Percentiles rank a stretch among this genome's conserved stretches.
phyloP scores from a whole-genome alignment of 2,113 vertebrate species.

The Montifringilla adamsi region DNA sequence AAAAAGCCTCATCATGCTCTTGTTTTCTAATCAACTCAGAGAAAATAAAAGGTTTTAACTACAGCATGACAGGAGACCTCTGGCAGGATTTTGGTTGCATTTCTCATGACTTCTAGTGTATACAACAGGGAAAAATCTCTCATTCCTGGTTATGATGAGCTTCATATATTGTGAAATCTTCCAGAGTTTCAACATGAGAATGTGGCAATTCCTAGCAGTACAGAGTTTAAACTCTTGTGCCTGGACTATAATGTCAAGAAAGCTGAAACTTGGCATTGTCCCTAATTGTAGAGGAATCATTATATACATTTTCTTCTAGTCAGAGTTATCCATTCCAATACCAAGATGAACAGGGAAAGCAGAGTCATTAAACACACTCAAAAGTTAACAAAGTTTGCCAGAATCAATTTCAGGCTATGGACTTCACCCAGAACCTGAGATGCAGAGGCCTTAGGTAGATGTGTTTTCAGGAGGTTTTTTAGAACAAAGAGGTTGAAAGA shows the following conservation, averaged over 20 bases:
- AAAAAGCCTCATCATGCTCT: neutral
- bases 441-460: neutral
- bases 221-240: neutral
- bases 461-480: neutral
- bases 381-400: neutral
- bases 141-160: neutral
- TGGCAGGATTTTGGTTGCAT: neutral
- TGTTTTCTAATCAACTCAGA: neutral
- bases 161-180: slow-evolving; percentile 29
- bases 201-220: neutral
- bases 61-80: neutral
- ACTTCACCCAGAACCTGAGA: neutral
- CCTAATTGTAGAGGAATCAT: neutral
- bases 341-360: slow-evolving; percentile 23
- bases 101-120: neutral
- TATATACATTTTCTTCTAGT: slow-evolving; percentile 2
- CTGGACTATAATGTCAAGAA: neutral
- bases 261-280: neutral
- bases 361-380: neutral
- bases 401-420: neutral
- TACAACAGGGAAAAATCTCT: neutral
- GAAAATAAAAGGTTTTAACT: neutral
- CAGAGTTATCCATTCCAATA: neutral
- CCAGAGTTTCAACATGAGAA: slow-evolving; percentile 9
- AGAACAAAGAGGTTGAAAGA: slow-evolving; percentile 18